Percentiles rank a stretch among this genome's conserved stretches.
These are phyloP conservation scores for Zaprionus kolodkinae DNA, from an alignment of 1,140 invertebrate species.

Conservation along the genomic window DNA sequence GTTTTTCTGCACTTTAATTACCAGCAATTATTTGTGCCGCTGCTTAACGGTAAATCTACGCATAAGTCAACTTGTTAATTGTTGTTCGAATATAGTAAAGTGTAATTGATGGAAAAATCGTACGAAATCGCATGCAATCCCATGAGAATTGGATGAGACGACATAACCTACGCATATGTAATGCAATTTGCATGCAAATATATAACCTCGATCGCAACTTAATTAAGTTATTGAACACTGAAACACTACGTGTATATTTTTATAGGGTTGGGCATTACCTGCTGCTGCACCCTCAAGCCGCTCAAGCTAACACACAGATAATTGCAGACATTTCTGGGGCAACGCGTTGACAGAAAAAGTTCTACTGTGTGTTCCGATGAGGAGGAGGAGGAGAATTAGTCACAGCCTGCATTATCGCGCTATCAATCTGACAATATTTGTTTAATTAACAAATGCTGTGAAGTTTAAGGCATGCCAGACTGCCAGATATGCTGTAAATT, in stretches of 20 bases:
- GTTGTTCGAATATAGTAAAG: constrained; percentile 11
- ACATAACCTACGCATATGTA: background rate
- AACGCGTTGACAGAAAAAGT: no score
- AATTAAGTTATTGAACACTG: constrained; percentile 70
- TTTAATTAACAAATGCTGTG: background rate
- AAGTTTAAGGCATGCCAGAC: background rate
- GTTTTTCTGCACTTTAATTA: constrained; percentile 66
- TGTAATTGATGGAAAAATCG: constrained; percentile 38
- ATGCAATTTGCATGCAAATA: constrained; percentile 53
- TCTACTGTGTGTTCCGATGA: background rate
- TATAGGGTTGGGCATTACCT: constrained; percentile 38
- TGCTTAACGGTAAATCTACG: constrained; percentile 11
- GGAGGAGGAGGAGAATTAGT: background rate
- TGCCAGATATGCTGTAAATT: background rate
- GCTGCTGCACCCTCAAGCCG: constrained; percentile 43
- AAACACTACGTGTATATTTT: no score
- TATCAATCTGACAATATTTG: background rate
- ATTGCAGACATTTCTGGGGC: constrained; percentile 60
- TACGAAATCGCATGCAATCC: constrained; percentile 10
- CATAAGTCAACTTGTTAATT: constrained; percentile 46
- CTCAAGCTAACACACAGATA: constrained; percentile 50
- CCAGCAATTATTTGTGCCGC: constrained; percentile 48
- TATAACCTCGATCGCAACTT: constrained; percentile 40
- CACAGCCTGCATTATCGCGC: background rate
- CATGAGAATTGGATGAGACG: background rate